Conservation (phyloP, 2,888 invertebrate species). For the Eupithecia tripunctaria region DNA sequence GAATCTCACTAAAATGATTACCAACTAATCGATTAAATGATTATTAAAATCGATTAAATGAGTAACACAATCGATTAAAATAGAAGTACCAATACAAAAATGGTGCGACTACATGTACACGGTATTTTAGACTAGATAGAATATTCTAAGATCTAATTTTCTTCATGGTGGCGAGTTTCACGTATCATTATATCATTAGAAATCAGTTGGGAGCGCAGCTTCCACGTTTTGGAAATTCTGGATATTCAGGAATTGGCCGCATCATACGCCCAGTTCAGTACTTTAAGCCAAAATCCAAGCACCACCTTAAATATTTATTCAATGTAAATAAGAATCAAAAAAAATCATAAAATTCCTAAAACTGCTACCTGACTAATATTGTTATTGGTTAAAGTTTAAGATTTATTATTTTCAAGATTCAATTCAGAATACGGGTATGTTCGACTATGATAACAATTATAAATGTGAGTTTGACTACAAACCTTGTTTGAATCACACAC, state of each 20-base stretch:
- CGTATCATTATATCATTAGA: neutral
- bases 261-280: neutral
- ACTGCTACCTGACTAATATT: neutral
- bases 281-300: neutral
- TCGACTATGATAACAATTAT: neutral
- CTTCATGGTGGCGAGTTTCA: neutral
- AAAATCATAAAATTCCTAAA: neutral
- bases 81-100: slow-evolving; percentile 16
- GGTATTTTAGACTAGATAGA: slow-evolving; percentile 46
- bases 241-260: neutral
- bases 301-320: slow-evolving; percentile 7
- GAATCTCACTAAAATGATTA: slow-evolving; percentile 40
- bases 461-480: too few species aligned
- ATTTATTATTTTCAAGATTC: neutral
- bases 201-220: neutral
- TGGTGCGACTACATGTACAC: slow-evolving; percentile 47
- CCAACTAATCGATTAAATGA: slow-evolving; percentile 10
- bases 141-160: slow-evolving; percentile 35
- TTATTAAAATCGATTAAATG: too few species aligned
- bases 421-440: neutral
- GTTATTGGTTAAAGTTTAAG: neutral
- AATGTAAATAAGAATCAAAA: neutral
- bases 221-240: neutral
- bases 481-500: too few species aligned
- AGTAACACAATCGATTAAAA: slow-evolving; percentile 14